Conservation (phyloP, 2,888 invertebrate genomes). For the Morpho helenor region DNA sequence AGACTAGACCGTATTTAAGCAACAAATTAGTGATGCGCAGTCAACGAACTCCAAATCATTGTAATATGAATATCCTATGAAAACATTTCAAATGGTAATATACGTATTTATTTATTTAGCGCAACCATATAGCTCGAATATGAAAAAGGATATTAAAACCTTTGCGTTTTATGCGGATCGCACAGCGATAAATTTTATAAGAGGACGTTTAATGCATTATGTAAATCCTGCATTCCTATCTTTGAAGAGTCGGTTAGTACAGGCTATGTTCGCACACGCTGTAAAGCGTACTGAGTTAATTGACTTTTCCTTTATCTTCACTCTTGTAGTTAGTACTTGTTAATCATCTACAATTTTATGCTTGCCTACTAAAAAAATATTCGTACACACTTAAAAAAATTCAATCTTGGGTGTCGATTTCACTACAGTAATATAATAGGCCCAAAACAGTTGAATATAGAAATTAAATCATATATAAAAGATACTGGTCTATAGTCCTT, state of each 20-base stretch:
- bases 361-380: too few relatives aligned
- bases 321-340: too few relatives aligned
- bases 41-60: slow-evolving; percentile 26
- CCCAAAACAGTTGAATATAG: too few relatives aligned
- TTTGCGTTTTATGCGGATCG: slow-evolving; percentile 6
- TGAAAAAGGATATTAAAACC: slow-evolving; percentile 6
- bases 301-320: too few relatives aligned
- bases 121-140: slow-evolving; percentile 9
- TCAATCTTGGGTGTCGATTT: too few relatives aligned
- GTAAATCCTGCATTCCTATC: slow-evolving; percentile 16
- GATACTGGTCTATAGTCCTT: too few relatives aligned
- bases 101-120: slow-evolving; percentile 17
- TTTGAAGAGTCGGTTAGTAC: slow-evolving; percentile 36
- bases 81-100: slow-evolving; percentile 18
- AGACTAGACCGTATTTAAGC: slow-evolving; percentile 29
- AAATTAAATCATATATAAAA: too few relatives aligned
- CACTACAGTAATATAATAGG: too few relatives aligned
- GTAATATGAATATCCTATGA: slow-evolving; percentile 22
- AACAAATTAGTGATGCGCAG: slow-evolving; percentile 28
- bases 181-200: slow-evolving; percentile 12
- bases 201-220: slow-evolving; percentile 16
- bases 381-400: too few relatives aligned
- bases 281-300: too few relatives aligned
- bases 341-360: too few relatives aligned
- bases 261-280: too few relatives aligned